Evolutionary conservation across 2,888 invertebrate species (phyloP).

Genomic region (Eupithecia centaureata): DNA sequence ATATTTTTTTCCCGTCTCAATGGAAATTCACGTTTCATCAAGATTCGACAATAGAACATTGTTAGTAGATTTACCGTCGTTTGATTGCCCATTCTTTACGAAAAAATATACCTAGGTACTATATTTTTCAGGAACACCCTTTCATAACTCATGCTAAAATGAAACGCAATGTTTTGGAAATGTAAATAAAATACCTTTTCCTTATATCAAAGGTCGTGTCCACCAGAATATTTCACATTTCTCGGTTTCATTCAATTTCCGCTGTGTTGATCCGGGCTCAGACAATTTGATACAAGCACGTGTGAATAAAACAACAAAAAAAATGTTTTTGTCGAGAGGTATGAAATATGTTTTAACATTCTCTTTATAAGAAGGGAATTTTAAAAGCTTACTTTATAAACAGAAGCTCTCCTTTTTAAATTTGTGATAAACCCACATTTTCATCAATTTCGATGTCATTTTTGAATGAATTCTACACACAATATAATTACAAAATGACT

Average conservation of each 20-base stretch:
- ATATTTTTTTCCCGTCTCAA: too few relatives aligned
- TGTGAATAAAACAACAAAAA: background rate
- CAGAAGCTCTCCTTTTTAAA: too few relatives aligned
- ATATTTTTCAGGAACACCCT: background rate
- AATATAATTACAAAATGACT: too few relatives aligned
- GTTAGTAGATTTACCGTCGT: background rate
- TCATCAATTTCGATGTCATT: too few relatives aligned
- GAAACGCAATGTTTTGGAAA: background rate
- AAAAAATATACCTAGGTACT: background rate
- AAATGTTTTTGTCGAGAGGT: background rate
- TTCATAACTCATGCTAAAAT: background rate
- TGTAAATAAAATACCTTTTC: background rate
- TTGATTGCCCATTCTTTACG: background rate
- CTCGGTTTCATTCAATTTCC: constrained; percentile 2
- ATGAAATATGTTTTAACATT: too few relatives aligned
- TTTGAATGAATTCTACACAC: too few relatives aligned
- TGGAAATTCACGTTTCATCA: too few relatives aligned
- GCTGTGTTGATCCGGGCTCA: background rate
- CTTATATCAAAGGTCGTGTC: background rate
- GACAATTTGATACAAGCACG: background rate
- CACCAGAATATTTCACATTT: background rate
- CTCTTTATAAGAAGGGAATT: background rate
- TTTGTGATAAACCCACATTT: too few relatives aligned
- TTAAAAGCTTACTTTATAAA: too few relatives aligned
- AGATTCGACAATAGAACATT: too few relatives aligned